Evolutionary conservation across 2,113 vertebrate species (phyloP), one percentile per base, ranked within the genome.

Genomic region (Camarhynchus parvulus): DNA sequence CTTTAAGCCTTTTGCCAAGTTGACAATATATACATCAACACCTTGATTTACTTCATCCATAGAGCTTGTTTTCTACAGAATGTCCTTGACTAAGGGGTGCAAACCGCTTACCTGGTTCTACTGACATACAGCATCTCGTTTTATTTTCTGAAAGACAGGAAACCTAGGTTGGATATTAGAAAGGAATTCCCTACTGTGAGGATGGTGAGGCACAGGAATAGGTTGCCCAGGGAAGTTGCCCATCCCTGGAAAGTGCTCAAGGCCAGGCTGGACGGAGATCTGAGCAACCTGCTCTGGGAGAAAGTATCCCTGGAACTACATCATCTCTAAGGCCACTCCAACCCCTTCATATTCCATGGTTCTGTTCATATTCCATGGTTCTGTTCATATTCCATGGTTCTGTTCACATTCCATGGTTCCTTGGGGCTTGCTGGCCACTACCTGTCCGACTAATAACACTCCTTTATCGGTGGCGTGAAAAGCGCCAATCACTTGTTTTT

Each of bases 371-470:
- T 49, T 49, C 13, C 49, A 15, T 9, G 25, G 24, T 50, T 50
- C 47, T 49, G 47, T 47, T 39, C 39, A 39, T 10, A 39, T 39
- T 39, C 39, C 39, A 39, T 39, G 39, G 39, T 39, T 39, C 39
- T 39, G 39, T 39, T 39, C 39, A 39, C 39, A 13, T 39, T 39
- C 39, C 39, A 39, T 39, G 39, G 30, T 13, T 3, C 15, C 35
- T 20, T 5, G 4, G 23, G n/a, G n/a, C 56, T 30, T 4, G 11
- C 6, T 28, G 47, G 12, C 39, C 5, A 16, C 47, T 33, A 50
- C 24, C 30, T 11, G 16, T 13, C 13, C 15, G 47, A 2, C 23
- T 2, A 10, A 2, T 1, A 30, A 55, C 2, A 3, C 39, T 19
- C 19, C 9, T 15, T 15, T 15, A 10, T 0, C 0, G 17, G 39